phyloP scores from a whole-genome alignment of 1,140 invertebrate genomes.

The Melanaphis sacchari region DNA sequence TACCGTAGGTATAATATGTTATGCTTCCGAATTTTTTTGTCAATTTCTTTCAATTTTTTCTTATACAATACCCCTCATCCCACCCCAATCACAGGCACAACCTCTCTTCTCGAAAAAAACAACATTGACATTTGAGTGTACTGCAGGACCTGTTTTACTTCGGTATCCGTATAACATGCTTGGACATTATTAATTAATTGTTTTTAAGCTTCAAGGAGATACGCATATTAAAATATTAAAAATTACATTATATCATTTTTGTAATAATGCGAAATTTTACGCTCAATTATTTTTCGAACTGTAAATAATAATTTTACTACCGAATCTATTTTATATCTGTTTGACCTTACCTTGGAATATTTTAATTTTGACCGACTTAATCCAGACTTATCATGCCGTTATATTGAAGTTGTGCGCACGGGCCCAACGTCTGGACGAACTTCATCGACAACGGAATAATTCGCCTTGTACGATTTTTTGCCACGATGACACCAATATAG shows the following conservation, averaged over 20 bases:
- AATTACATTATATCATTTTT: background rate
- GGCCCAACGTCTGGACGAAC: background rate
- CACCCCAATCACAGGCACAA: background rate
- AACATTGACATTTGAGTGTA: background rate
- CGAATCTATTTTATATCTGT: background rate
- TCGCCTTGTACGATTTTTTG: background rate
- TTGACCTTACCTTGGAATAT: slow-evolving; percentile 38
- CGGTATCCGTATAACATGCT: background rate
- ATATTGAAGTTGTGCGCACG: too few relatives aligned
- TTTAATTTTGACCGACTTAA: background rate
- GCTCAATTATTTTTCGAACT: background rate
- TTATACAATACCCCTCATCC: background rate
- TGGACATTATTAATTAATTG: background rate
- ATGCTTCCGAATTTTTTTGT: background rate
- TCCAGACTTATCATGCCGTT: slow-evolving; percentile 2
- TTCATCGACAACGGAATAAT: background rate
- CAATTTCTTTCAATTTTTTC: background rate
- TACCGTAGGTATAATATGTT: background rate
- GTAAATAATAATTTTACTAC: slow-evolving; percentile 5
- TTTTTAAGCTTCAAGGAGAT: background rate
- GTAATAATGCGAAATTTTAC: background rate
- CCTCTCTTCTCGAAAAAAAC: background rate
- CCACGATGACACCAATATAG: background rate
- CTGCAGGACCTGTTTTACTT: background rate
- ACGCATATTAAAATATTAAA: background rate